phyloP scores from a whole-genome alignment of 1,140 invertebrate species.

The Polypedilum pembai region DNA sequence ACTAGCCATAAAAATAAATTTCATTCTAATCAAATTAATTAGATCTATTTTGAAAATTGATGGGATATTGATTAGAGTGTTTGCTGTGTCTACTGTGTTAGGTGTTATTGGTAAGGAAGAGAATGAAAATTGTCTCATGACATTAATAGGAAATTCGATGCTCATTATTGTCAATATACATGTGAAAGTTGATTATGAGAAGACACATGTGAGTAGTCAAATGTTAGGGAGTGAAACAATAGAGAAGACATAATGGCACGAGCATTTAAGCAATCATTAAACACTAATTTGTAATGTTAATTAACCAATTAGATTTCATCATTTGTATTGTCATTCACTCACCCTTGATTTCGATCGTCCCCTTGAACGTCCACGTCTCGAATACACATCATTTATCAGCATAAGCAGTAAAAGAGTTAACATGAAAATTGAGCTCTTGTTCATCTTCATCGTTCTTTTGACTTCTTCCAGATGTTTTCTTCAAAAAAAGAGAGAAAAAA shows the following conservation, averaged over 20 bases:
- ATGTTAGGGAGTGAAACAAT: no score
- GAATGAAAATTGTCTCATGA: not conserved
- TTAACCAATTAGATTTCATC: slow-evolving; percentile 10
- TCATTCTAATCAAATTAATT: slow-evolving; percentile 11
- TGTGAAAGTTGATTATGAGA: no score
- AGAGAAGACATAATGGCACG: no score
- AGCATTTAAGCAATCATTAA: not conserved
- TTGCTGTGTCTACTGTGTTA: no score
- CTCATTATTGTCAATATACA: not conserved
- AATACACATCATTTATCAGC: slow-evolving; percentile 40
- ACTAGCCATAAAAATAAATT: no score
- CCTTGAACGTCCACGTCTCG: slow-evolving; percentile 54
- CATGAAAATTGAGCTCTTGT: not conserved
- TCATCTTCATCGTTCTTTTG: not conserved
- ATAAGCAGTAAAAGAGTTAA: slow-evolving; percentile 40
- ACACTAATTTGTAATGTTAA: not conserved
- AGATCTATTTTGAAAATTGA: not conserved
- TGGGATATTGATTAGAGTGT: not conserved
- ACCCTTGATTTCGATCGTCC: slow-evolving; percentile 62
- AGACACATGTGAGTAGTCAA: no score
- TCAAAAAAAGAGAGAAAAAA: no score
- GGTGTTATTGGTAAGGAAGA: no score
- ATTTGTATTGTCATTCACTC: slow-evolving; percentile 30
- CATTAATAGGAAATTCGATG: slow-evolving; percentile 2
- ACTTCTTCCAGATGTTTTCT: not conserved